Conservation (phyloP, 2,797 vertebrate species). For the Coendou prehensilis region DNA sequence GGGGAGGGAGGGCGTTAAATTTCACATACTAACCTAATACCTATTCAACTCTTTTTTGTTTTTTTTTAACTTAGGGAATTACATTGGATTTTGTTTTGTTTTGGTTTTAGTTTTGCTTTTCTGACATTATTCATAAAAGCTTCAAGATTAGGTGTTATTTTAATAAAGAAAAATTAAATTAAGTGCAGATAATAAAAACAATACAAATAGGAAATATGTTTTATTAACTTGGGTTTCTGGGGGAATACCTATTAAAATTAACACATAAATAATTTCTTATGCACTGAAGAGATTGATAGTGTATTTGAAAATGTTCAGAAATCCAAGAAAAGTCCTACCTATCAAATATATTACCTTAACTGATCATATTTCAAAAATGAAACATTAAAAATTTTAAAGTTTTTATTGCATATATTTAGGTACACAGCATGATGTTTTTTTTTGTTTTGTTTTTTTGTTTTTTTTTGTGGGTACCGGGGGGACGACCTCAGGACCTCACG, state of each 20-base stretch:
- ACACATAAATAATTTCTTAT: neutral
- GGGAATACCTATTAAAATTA: conserved; percentile 3
- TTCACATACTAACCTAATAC: neutral
- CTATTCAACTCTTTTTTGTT: neutral
- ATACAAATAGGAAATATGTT: neutral
- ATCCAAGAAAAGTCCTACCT: neutral
- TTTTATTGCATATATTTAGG: neutral
- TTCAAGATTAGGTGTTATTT: conserved; percentile 6
- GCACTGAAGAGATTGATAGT: neutral
- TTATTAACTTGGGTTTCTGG: conserved; percentile 11
- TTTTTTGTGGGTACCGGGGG: no score
- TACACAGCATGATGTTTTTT: neutral
- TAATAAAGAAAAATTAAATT: conserved; percentile 8
- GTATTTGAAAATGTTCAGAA: conserved; percentile 13
- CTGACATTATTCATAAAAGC: neutral
- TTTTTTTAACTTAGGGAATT: conserved; percentile 19
- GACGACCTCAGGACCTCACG: no score
- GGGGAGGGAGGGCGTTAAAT: neutral
- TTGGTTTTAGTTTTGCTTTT: conserved; percentile 39
- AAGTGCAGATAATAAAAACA: conserved; percentile 16
- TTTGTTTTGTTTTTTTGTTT: no score
- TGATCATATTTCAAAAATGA: neutral
- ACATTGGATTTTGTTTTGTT: neutral
- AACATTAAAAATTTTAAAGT: neutral
- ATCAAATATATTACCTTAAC: neutral